Base-by-base conservation (phyloP, 2,888 invertebrate species). In the Rhorus exstirpatorius region DNA sequence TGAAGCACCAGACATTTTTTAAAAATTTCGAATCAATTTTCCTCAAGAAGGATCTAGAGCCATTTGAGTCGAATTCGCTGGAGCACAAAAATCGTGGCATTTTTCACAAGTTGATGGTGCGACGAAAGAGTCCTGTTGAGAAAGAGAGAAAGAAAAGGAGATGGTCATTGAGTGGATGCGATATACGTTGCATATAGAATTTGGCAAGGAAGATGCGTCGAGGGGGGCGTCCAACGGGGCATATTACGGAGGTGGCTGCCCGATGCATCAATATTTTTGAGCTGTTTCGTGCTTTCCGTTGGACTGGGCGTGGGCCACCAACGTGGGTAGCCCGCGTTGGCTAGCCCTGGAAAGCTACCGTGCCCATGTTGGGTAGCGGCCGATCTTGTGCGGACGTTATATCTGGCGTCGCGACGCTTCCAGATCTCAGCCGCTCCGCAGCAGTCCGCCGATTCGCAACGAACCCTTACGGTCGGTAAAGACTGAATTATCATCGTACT, bases 361-460 rank as follows among this genome's bases (percentile, higher is more conserved):
- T 92, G 91, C 91, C 92, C 92, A 92, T 91, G 89, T 91, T 92
- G 89, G 92, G 92, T 91, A 91, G 88, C 91, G 89, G 87, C 87
- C 87, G 84, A 63, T 84, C 86, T 86, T 85, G 87, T 87, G 88
- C 90, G 88, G 90, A 90, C 89, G 91, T 92, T 92, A 92, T 91
- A 92, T 90, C 91, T 90, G 91, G 91, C 90, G 90, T 87, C 89
- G 87, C 89, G 89, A 87, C 87, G 89, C 89, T 86, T 84, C 87
- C 88, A 88, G 89, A 86, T 89, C 86, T 92, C 92, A 92, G 92
- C 91, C 90, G 91, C 89, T 88, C 84, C 87, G 86, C 89, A 92
- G 91, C 87, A 90, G 88, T 86, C 89, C 87, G 87, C 87, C 88
- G 85, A 91, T 90, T 89, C 90, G 88, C 92, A 87, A 89, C 89